Evolutionary conservation across 2,888 invertebrate species (phyloP).

Genomic region (Galerucella pusilla): DNA sequence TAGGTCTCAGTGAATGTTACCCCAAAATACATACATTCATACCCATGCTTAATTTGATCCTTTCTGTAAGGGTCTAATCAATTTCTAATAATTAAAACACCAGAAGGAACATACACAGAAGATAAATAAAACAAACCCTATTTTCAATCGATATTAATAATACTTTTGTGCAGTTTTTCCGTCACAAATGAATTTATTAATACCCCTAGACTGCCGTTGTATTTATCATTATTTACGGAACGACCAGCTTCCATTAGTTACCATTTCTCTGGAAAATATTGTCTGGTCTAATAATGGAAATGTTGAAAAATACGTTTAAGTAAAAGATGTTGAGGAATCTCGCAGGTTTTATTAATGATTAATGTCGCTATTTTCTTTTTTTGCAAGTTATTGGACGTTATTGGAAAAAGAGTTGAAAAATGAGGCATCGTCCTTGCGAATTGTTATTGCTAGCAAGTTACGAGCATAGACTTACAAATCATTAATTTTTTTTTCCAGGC

Average conservation of each 20-base stretch:
- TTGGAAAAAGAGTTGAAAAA: conserved; percentile 15
- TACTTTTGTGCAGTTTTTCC: not conserved
- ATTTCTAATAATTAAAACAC: no score
- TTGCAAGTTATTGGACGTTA: conserved; percentile 6
- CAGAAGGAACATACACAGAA: no score
- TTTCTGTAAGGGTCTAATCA: no score
- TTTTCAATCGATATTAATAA: not conserved
- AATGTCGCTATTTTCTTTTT: conserved; percentile 12
- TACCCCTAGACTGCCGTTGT: not conserved
- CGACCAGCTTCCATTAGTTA: not conserved
- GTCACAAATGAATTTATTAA: not conserved
- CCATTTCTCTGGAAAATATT: not conserved
- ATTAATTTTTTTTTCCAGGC: not conserved
- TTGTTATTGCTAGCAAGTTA: conserved; percentile 9
- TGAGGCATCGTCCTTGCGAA: conserved; percentile 5
- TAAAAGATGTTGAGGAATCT: conserved; percentile 13
- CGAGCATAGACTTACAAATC: conserved; percentile 14
- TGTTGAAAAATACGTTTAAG: conserved; percentile 7
- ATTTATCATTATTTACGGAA: not conserved
- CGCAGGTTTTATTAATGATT: conserved; percentile 16
- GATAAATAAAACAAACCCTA: no score
- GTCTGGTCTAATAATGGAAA: not conserved
- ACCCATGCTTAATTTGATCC: no score
- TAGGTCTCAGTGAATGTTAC: no score
- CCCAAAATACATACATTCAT: no score